phyloP scores from a whole-genome alignment of 2,113 vertebrate species.

The Sinocyclocheilus grahami region DNA sequence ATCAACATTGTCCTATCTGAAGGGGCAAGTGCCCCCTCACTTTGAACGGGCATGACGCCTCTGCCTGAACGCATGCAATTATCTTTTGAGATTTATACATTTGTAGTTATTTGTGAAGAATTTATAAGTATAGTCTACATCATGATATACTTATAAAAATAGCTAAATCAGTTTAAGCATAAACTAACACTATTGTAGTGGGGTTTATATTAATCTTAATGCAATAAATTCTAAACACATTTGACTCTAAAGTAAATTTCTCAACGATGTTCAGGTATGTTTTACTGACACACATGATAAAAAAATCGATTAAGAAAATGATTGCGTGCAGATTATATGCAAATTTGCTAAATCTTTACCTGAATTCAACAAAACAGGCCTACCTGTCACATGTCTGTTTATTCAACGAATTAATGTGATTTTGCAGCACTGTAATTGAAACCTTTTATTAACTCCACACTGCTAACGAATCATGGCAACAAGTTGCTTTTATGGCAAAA shows the following conservation, averaged over 20 bases:
- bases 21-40: no score
- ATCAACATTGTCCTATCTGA: no score
- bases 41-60: no score
- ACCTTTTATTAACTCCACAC: conserved; percentile 19
- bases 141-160: neutral
- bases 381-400: neutral
- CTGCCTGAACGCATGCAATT: neutral
- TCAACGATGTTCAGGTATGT: neutral
- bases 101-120: neutral
- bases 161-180: no score
- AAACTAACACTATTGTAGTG: neutral
- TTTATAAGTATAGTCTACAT: neutral
- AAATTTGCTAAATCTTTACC: neutral
- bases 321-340: neutral
- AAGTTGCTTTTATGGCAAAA: conserved; percentile 71
- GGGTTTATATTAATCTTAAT: neutral
- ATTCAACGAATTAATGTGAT: conserved; percentile 22
- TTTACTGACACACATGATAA: neutral
- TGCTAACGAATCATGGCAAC: conserved; percentile 65
- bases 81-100: neutral
- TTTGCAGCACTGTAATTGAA: conserved; percentile 1
- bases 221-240: no score
- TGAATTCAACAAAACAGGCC: neutral
- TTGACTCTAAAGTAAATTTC: neutral
- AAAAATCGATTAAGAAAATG: neutral